Base-by-base conservation (phyloP, 2,888 invertebrate species). In the Acronicta aceris region DNA sequence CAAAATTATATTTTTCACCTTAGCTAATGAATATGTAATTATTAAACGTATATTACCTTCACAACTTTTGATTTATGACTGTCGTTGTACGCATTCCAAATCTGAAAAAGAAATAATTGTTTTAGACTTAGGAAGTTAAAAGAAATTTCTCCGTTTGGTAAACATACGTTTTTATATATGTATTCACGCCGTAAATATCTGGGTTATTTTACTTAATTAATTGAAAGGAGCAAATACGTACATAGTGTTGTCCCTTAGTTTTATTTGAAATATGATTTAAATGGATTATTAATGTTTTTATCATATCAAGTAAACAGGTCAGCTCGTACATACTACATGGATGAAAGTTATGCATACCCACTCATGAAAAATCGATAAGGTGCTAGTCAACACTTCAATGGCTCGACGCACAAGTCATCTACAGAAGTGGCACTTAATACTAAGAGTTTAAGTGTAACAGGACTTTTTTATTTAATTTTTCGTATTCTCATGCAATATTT, bases 31-130 rank as follows among this genome's bases (percentile, higher is more conserved):
- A n/a, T n/a, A n/a, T n/a, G n/a, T n/a, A n/a, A n/a, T n/a, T n/a
- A n/a, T n/a, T n/a, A n/a, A n/a, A n/a, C n/a, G n/a, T n/a, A n/a
- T n/a, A n/a, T n/a, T 78, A 87, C 88, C 87, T 85, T 88, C 78
- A 88, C 83, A 79, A 76, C 71, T 79, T 84, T 82, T 77, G 72
- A 62, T 73, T 73, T 60, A 75, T 71, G 60, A 55, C 55, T 58
- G 60, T 74, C 62, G 71, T 71, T 76, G 68, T 62, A 74, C 55
- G 69, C 81, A 81, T 81, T 74, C 78, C 79, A 71, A 79, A 77
- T 77, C 85, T 86, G 80, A 54, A 77, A 82, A 62, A 73, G 74
- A 69, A 27, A 71, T 25, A n/a, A 40, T 36, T 33, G 5, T 33
- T 33, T 33, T 33, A 33, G 33, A 33, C 10, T 33, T 1, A 30